A percentile compares a stretch with the other conserved stretches of the same genome.
These are phyloP conservation scores for Aporophyla lueneburgensis DNA, from an alignment of 2,888 invertebrate genomes.

Conservation along the genomic window DNA sequence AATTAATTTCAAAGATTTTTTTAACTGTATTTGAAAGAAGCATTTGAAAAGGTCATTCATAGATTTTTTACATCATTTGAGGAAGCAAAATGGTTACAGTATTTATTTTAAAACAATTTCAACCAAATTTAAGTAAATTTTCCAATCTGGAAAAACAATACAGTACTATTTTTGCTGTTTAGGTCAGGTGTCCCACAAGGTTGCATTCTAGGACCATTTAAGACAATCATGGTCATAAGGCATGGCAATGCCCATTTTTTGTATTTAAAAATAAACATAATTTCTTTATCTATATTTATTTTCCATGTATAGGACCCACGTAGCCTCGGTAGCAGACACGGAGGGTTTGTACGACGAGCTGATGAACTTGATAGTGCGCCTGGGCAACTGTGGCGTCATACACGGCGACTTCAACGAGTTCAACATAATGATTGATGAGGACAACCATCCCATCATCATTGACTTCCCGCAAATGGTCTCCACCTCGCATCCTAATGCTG, in stretches of 20 bases:
- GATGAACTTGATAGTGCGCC: conserved; percentile 97
- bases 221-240: no score
- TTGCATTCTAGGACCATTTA: conserved; percentile 11
- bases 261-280: no score
- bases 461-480: conserved; percentile 99
- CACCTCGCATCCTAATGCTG: conserved; percentile 97
- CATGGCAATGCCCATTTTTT: no score
- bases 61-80: not conserved
- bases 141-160: no score
- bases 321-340: conserved; percentile 92
- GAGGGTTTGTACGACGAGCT: conserved; percentile 97
- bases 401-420: conserved; percentile 99
- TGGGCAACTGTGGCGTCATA: conserved; percentile 98
- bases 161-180: not conserved
- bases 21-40: not conserved
- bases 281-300: not conserved
- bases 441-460: conserved; percentile 96
- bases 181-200: conserved; percentile 27
- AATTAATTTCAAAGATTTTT: not conserved
- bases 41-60: not conserved
- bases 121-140: not conserved
- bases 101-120: not conserved
- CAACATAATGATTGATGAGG: conserved; percentile 97
- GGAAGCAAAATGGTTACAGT: not conserved
- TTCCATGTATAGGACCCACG: conserved; percentile 89